These are phyloP conservation scores for Leptinotarsa rubiginosa DNA, from an alignment of 2,888 invertebrate species.

Conservation along the genomic window DNA sequence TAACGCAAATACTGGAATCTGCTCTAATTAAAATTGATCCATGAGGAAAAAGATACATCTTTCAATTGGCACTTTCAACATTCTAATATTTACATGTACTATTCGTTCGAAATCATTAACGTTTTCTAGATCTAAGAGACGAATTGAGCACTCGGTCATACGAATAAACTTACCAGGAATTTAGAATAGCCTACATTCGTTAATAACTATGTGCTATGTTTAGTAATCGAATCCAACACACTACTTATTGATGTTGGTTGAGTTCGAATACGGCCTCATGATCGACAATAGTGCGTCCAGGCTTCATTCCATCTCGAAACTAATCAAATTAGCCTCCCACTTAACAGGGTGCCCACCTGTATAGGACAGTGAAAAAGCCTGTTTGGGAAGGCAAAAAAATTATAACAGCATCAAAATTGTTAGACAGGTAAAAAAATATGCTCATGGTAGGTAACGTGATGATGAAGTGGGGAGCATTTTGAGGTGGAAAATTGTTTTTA, in stretches of 20 bases:
- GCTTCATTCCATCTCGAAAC: not conserved
- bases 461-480: too few species aligned
- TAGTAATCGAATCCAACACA: slow-evolving; percentile 2
- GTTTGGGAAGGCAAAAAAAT: too few species aligned
- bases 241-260: slow-evolving; percentile 6
- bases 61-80: slow-evolving; percentile 40
- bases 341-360: not conserved
- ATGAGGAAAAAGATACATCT: not conserved
- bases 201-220: slow-evolving; percentile 18
- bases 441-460: too few species aligned
- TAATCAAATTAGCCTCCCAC: too few species aligned
- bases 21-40: too few species aligned
- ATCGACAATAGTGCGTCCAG: not conserved
- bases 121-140: slow-evolving; percentile 41
- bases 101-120: slow-evolving; percentile 44
- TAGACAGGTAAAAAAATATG: too few species aligned
- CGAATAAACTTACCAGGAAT: slow-evolving; percentile 18
- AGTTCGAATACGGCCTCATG: slow-evolving; percentile 5
- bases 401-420: too few species aligned
- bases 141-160: slow-evolving; percentile 40
- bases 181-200: slow-evolving; percentile 19
- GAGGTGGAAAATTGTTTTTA: too few species aligned
- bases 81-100: slow-evolving; percentile 44
- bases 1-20: too few species aligned
- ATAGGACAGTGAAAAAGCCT: too few species aligned